A percentile compares a stretch with the other conserved stretches of the same genome.
Evolutionary conservation across 2,888 invertebrate species (phyloP).

Genomic region (Dasysyrphus tricinctus): DNA sequence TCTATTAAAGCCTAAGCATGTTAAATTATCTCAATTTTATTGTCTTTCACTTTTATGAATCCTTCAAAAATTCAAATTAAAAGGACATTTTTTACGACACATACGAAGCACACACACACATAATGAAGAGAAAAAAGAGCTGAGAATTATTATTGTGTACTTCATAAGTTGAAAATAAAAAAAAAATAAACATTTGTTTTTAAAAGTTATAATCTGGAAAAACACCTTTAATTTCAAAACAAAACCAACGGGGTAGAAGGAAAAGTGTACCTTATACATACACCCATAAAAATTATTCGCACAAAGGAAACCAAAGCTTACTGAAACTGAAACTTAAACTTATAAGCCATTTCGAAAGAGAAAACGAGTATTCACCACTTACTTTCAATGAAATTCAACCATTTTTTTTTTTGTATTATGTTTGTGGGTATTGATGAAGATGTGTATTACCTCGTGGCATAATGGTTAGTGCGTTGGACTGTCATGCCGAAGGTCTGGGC

Average conservation of each 20-base stretch:
- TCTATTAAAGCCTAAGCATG: neutral
- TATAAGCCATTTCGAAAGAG: neutral
- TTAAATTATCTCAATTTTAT: neutral
- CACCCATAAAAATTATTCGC: neutral
- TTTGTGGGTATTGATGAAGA: no score
- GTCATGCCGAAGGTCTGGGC: no score
- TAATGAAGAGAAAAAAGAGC: neutral
- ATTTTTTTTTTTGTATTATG: neutral
- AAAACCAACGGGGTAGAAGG: neutral
- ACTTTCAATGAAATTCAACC: neutral
- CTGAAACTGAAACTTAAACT: neutral
- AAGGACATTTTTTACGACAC: neutral
- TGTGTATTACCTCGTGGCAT: no score
- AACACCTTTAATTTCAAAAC: neutral
- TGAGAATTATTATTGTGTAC: neutral
- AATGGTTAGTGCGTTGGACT: no score
- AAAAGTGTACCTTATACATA: neutral
- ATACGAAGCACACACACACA: neutral
- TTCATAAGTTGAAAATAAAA: neutral
- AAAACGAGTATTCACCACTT: neutral
- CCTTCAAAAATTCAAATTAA: neutral
- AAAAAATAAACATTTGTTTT: neutral
- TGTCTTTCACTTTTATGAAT: neutral
- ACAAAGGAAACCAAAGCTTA: conserved; percentile 14
- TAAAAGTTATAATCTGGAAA: neutral